Conservation (phyloP, 1,140 invertebrate genomes). For the Drosophila watanabei region DNA sequence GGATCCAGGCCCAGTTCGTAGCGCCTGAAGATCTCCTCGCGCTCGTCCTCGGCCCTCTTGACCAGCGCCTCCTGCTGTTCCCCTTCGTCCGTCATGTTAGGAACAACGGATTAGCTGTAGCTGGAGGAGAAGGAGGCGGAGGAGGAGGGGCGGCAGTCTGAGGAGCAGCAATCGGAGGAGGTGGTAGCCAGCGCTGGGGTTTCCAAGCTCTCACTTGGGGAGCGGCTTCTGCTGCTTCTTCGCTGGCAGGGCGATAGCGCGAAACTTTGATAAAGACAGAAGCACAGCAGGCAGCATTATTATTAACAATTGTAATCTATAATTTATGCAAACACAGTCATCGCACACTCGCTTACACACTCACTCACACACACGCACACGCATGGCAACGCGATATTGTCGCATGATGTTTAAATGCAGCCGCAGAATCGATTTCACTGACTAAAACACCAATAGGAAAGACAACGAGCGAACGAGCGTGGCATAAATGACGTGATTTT, state of each 20-base stretch:
- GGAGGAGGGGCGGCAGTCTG: conserved; percentile 9
- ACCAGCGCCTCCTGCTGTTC: conserved; percentile 87
- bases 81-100: conserved; percentile 69
- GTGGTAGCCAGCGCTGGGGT: conserved; percentile 21
- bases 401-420: conserved; percentile 35
- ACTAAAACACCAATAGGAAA: conserved; percentile 9
- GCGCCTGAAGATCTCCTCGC: conserved; percentile 96
- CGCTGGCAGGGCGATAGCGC: conserved; percentile 63
- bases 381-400: conserved; percentile 4
- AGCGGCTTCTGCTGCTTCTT: conserved; percentile 54
- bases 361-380: conserved; percentile 23
- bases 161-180: conserved; percentile 14
- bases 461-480: conserved; percentile 35
- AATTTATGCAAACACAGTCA: conserved; percentile 39
- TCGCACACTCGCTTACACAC: conserved; percentile 7
- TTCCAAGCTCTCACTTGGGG: conserved; percentile 46
- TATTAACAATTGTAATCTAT: conserved; percentile 52
- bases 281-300: conserved; percentile 30
- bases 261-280: conserved; percentile 67
- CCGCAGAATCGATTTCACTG: conserved; percentile 62
- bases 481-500: conserved; percentile 75
- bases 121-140: conserved; percentile 3
- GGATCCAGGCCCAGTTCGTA: conserved; percentile 97
- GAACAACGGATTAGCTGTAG: conserved; percentile 11
- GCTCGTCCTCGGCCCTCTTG: conserved; percentile 94